Evolutionary conservation across 1,140 invertebrate species (phyloP).

Genomic region (Leptopilina clavipes): DNA sequence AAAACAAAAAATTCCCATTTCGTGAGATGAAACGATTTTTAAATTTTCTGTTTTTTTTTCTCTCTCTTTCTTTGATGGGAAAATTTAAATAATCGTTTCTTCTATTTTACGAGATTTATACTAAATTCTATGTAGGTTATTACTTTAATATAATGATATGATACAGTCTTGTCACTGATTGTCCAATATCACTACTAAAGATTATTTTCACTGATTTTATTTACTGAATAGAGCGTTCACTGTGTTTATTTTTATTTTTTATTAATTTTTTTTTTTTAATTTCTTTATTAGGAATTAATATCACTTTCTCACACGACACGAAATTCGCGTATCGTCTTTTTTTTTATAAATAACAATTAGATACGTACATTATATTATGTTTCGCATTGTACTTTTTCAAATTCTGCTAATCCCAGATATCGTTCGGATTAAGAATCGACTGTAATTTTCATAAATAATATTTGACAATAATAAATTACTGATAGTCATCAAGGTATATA

Average conservation of each 20-base stretch:
- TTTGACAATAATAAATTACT: neutral
- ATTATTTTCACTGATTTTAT: constrained; percentile 49
- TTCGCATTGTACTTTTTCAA: constrained; percentile 72
- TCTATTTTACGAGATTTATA: constrained; percentile 47
- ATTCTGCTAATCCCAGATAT: constrained; percentile 47
- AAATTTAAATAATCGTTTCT: constrained; percentile 37
- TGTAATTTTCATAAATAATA: neutral
- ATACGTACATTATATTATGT: constrained; percentile 69
- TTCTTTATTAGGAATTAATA: constrained; percentile 73
- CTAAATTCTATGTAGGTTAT: constrained; percentile 68
- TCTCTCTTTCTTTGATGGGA: neutral
- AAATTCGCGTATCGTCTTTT: constrained; percentile 59
- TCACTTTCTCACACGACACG: constrained; percentile 69
- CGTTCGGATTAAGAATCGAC: constrained; percentile 10
- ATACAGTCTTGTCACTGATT: constrained; percentile 76
- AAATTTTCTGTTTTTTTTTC: neutral
- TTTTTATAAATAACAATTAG: constrained; percentile 65
- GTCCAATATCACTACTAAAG: constrained; percentile 73
- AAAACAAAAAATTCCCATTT: constrained; percentile 1
- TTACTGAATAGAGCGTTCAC: constrained; percentile 63
- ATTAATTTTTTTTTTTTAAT: constrained; percentile 44
- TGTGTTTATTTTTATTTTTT: constrained; percentile 46
- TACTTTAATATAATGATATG: constrained; percentile 73
- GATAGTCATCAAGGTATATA: no score
- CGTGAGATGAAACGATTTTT: constrained; percentile 38